Conservation (phyloP, 2,113 vertebrate genomes). For the Heloderma charlesbogerti region DNA sequence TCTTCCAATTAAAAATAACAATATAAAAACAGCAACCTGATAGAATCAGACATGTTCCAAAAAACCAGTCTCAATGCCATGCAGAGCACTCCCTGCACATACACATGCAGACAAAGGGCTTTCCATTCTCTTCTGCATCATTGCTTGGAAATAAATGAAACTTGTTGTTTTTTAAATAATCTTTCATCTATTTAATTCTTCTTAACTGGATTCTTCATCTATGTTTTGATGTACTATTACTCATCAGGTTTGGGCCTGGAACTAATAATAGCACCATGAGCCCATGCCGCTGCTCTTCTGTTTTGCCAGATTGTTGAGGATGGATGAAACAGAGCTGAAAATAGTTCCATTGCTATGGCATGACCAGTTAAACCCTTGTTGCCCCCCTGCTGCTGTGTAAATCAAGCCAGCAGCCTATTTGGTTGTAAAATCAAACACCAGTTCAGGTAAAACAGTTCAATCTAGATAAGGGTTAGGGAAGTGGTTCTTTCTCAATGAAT, state of each 20-base stretch:
- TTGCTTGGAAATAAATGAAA: not conserved
- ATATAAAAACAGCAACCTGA: not conserved
- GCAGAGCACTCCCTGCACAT: not conserved
- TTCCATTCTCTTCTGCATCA: not conserved
- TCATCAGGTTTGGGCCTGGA: not conserved
- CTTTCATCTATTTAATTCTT: not conserved
- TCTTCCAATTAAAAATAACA: not conserved
- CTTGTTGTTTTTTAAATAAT: not conserved
- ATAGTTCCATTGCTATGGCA: slow-evolving; percentile 10
- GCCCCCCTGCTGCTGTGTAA: slow-evolving; percentile 11
- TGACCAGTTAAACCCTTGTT: not conserved
- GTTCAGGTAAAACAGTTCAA: not conserved
- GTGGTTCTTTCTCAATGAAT: not conserved
- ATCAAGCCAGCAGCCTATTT: not conserved
- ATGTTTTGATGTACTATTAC: not conserved
- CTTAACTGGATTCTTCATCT: not conserved
- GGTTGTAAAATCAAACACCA: not conserved
- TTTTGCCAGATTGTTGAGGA: not conserved
- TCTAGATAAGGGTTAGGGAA: not conserved
- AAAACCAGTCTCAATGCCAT: not conserved
- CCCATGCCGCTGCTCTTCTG: not conserved
- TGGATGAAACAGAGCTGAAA: not conserved
- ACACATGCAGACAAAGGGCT: not conserved
- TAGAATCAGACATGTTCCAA: not conserved
- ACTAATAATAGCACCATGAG: slow-evolving; percentile 3